Conservation (phyloP, 1,140 invertebrate species). For the Adelges cooleyi region DNA sequence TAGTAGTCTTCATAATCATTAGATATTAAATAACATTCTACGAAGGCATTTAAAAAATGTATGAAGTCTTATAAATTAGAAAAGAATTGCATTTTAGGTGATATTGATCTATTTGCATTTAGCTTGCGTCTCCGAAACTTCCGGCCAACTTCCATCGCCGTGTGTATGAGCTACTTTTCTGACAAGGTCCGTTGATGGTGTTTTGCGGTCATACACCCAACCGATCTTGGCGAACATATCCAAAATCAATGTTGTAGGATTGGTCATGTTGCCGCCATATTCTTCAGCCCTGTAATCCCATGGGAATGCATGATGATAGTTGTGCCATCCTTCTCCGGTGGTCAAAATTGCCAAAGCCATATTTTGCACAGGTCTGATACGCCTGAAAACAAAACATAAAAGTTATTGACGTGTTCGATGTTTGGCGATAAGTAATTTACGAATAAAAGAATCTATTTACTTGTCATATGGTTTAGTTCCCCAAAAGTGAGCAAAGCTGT, state of each 20-base stretch:
- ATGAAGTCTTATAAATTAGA: conserved; percentile 25
- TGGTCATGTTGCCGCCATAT: conserved; percentile 56
- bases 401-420: conserved; percentile 31
- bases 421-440: too few species aligned
- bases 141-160: conserved; percentile 48
- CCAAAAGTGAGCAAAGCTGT: conserved; percentile 53
- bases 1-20: conserved; percentile 2
- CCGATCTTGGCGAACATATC: conserved; percentile 45
- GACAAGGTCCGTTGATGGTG: conserved; percentile 51
- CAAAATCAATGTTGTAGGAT: conserved; percentile 58
- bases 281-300: conserved; percentile 70
- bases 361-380: conserved; percentile 48
- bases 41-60: conserved; percentile 25
- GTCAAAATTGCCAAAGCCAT: conserved; percentile 39
- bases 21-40: conserved; percentile 28
- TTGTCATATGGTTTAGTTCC: conserved; percentile 53
- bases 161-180: conserved; percentile 46
- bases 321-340: conserved; percentile 54
- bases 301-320: conserved; percentile 74
- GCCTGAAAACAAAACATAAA: conserved; percentile 44
- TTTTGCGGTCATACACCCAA: conserved; percentile 49
- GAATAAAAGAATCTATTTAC: conserved; percentile 37
- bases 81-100: conserved; percentile 16
- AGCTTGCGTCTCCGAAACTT: background rate
- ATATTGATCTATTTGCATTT: conserved; percentile 27